Conservation (phyloP, 2,113 vertebrate genomes). For the Mobula birostris region DNA sequence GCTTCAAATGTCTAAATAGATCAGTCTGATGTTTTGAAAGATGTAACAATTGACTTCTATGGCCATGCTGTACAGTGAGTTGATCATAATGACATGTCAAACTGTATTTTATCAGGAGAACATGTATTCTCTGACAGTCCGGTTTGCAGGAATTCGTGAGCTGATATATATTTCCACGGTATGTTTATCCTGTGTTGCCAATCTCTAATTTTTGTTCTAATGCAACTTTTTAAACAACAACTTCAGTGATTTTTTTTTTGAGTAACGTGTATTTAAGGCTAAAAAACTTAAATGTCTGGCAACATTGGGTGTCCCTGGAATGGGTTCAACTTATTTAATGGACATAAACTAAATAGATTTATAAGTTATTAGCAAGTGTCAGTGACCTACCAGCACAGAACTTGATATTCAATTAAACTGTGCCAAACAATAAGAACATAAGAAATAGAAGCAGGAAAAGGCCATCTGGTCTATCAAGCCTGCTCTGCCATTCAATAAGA, state of each 20-base stretch:
- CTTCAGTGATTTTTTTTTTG: slow-evolving; percentile 60
- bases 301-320: background rate
- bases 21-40: background rate
- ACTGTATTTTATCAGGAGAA: background rate
- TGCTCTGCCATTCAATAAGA: no score
- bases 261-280: slow-evolving; percentile 62
- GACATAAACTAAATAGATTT: slow-evolving; percentile 5
- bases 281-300: slow-evolving; percentile 53
- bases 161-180: background rate
- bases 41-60: background rate
- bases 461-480: no score
- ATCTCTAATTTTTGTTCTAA: slow-evolving; percentile 43
- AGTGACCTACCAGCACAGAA: background rate
- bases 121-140: background rate
- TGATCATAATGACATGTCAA: background rate
- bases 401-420: background rate
- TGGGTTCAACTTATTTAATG: background rate
- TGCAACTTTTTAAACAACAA: slow-evolving; percentile 59
- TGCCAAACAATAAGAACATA: background rate
- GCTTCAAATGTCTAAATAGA: background rate
- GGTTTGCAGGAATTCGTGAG: background rate
- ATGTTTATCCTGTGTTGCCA: background rate
- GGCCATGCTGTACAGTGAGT: background rate
- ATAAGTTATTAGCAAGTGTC: background rate
- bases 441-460: no score